Conservation (phyloP, 2,888 invertebrate genomes). For the Nemotelus pantherinus region DNA sequence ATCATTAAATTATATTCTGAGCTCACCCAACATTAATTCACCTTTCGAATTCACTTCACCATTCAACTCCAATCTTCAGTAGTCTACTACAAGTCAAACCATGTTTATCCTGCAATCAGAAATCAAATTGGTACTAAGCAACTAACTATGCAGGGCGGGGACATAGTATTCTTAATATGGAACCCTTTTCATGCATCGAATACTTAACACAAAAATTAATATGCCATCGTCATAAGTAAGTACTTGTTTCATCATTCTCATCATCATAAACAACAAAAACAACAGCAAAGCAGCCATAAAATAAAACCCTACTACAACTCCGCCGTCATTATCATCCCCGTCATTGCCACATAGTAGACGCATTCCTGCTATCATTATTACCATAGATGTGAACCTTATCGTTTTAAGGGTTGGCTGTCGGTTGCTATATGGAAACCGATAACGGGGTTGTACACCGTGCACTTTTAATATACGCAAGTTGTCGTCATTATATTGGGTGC, state of each 20-base stretch:
- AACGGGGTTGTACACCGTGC: slow-evolving; percentile 11
- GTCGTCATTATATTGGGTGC: slow-evolving; percentile 10
- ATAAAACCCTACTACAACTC: neutral
- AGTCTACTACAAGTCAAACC: too few species aligned
- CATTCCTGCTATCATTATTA: neutral
- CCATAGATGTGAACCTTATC: neutral
- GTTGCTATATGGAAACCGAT: slow-evolving; percentile 23
- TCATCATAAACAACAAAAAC: slow-evolving; percentile 16
- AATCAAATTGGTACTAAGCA: neutral
- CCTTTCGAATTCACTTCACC: too few species aligned
- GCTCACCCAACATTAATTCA: too few species aligned
- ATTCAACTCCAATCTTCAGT: too few species aligned
- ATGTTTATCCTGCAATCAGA: too few species aligned
- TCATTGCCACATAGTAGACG: neutral
- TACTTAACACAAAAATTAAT: slow-evolving; percentile 51
- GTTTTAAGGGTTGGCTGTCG: neutral
- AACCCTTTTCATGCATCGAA: slow-evolving; percentile 45
- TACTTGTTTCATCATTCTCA: slow-evolving; percentile 47
- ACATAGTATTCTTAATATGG: slow-evolving; percentile 14
- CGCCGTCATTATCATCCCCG: neutral
- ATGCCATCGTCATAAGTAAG: slow-evolving; percentile 49
- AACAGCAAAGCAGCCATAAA: neutral
- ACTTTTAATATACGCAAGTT: slow-evolving; percentile 33
- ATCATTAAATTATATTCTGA: too few species aligned
- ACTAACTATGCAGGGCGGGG: neutral